A percentile compares a stretch with the other conserved stretches of the same genome.
Conservation (phyloP, 2,113 vertebrate species). For the Myrmophylax atrothorax region DNA sequence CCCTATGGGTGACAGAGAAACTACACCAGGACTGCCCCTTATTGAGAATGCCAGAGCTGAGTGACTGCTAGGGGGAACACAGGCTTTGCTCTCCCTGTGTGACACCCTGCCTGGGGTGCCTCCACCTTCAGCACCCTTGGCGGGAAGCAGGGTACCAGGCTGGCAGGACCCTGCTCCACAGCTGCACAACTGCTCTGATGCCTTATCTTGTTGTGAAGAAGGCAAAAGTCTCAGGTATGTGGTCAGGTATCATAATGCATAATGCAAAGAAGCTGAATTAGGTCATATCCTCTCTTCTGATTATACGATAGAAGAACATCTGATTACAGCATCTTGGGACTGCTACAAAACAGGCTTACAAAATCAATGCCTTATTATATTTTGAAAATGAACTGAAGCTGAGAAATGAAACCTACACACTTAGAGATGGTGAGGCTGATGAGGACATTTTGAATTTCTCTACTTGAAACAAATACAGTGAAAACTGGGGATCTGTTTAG, state of each 20-base stretch:
- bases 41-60: not conserved
- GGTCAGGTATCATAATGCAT: slow-evolving; percentile 28
- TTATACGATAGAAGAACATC: not conserved
- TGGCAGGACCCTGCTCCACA: not conserved
- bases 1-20: not conserved
- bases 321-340: slow-evolving; percentile 20
- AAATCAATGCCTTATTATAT: slow-evolving; percentile 25
- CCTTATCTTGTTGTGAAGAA: not conserved
- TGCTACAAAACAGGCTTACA: not conserved
- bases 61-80: not conserved
- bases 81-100: fast-evolving
- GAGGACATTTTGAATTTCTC: not conserved
- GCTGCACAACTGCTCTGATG: not conserved
- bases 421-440: not conserved
- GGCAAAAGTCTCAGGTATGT: not conserved
- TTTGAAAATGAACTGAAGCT: slow-evolving; percentile 22
- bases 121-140: fast-evolving
- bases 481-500: not conserved
- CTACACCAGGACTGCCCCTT: not conserved
- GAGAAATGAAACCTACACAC: not conserved
- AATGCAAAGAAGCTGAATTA: slow-evolving; percentile 18
- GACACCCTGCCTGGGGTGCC: not conserved
- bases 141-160: not conserved
- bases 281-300: slow-evolving; percentile 23
- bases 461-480: not conserved